Evolutionary conservation across 1,140 invertebrate species (phyloP).

Genomic region (Probaryconus sp.): DNA sequence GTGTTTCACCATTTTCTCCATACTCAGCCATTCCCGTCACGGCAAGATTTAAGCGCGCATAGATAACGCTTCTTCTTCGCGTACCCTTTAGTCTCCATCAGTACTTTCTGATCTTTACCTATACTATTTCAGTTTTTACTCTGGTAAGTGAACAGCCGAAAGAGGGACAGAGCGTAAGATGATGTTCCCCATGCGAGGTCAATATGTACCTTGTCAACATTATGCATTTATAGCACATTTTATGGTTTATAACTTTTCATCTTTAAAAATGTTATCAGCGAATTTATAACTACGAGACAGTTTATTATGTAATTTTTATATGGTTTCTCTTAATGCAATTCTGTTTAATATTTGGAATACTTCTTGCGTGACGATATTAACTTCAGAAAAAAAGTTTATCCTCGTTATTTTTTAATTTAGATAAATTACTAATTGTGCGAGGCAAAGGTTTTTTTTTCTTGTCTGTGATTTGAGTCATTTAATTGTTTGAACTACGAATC

Average conservation of each 20-base stretch:
- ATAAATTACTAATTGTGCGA: no score
- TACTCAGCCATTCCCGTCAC: slow-evolving; percentile 43
- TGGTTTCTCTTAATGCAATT: neutral
- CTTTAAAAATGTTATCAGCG: slow-evolving; percentile 26
- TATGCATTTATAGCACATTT: slow-evolving; percentile 36
- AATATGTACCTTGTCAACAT: slow-evolving; percentile 55
- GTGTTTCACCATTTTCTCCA: slow-evolving; percentile 41
- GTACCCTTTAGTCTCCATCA: slow-evolving; percentile 44
- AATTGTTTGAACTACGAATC: no score
- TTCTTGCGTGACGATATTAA: no score
- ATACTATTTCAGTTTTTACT: slow-evolving; percentile 44
- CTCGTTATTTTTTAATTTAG: no score
- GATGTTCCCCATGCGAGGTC: slow-evolving; percentile 35
- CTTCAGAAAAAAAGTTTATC: no score
- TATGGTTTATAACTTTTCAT: slow-evolving; percentile 32
- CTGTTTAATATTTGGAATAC: no score
- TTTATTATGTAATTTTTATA: neutral
- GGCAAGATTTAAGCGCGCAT: slow-evolving; percentile 55
- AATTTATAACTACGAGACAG: slow-evolving; percentile 12
- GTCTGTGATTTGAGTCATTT: no score
- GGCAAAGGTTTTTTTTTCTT: no score
- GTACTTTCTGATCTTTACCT: slow-evolving; percentile 44
- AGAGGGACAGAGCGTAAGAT: slow-evolving; percentile 15
- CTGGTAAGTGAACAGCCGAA: slow-evolving; percentile 31
- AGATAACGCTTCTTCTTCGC: slow-evolving; percentile 43